Evolutionary conservation across 2,888 invertebrate genomes (phyloP), one percentile per base, ranked within the genome.

Genomic region (Hecatera dysodea): DNA sequence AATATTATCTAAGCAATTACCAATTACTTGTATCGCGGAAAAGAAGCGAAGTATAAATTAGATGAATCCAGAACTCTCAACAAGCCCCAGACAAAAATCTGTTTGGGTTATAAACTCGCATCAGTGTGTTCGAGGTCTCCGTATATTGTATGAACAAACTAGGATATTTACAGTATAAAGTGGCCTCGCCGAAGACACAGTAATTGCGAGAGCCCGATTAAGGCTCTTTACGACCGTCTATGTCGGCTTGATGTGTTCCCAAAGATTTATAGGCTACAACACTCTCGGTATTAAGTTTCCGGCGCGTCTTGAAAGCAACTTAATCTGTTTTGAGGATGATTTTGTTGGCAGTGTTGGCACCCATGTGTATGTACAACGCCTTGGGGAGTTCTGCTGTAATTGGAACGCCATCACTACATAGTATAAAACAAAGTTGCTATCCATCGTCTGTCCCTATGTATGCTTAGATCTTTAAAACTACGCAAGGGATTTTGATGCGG

Each of bases 181-280:
- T 74, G 86, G 76, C 88, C 87, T 88, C 87, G 83, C 57, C 74
- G 75, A 85, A 83, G 81, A 88, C 81, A 87, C 86, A 80, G 86
- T 91, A 91, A 92, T 91, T 90, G 90, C 89, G 85, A 86, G 86
- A 82, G 81, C 85, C 88, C 90, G 90, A 92, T 91, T 90, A 89
- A 89, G 88, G 84, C 85, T 86, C 78, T 92, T 92, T 92, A 92
- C 89, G 92, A 90, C 80, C 86, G 82, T 84, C 84, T 71, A 66
- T 63, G 77, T 52, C 67, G 76, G 62, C 78, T 82, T 67, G 67
- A 78, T 81, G 67, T 76, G 79, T 73, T 88, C 81, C 84, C 86
- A 85, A 86, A 85, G 84, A 88, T 92, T 91, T 91, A 92, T 91
- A 83, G 88, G 82, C 81, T 80, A 87, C 82, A 84, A 85, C 80